Conservation (phyloP, 2,113 vertebrate genomes). For the Xiphophorus hellerii region DNA sequence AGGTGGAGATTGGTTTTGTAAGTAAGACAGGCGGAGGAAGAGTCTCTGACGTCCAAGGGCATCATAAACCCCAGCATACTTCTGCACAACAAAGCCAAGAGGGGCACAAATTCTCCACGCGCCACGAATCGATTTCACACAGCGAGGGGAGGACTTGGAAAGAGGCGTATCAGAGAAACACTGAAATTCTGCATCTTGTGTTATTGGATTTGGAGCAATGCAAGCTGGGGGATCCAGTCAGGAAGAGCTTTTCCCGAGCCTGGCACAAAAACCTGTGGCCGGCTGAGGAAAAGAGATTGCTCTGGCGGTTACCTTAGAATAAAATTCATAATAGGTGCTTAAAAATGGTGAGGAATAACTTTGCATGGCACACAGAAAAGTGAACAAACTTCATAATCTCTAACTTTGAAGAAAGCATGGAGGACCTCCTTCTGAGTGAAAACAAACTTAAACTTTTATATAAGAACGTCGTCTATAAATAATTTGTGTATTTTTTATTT, state of each 20-base stretch:
- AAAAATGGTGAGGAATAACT: conserved; percentile 29
- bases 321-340: conserved; percentile 52
- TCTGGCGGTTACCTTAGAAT: conserved; percentile 62
- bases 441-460: conserved; percentile 3
- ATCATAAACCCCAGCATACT: conserved; percentile 69
- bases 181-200: conserved; percentile 74
- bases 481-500: neutral
- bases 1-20: conserved; percentile 75
- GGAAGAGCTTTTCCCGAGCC: conserved; percentile 50
- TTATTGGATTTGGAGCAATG: conserved; percentile 77
- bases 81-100: conserved; percentile 75
- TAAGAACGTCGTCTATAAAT: neutral
- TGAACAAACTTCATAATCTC: conserved; percentile 49
- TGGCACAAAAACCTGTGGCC: conserved; percentile 64
- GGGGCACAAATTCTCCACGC: conserved; percentile 74
- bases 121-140: conserved; percentile 80
- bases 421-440: conserved; percentile 9
- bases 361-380: neutral
- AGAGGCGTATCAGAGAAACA: conserved; percentile 63
- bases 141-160: conserved; percentile 71
- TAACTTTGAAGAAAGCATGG: conserved; percentile 15
- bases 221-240: conserved; percentile 67
- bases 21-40: conserved; percentile 65
- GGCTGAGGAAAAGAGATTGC: conserved; percentile 69
- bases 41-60: conserved; percentile 71